Conservation (phyloP, 2,797 vertebrate genomes). For the Buceros bicornis region DNA sequence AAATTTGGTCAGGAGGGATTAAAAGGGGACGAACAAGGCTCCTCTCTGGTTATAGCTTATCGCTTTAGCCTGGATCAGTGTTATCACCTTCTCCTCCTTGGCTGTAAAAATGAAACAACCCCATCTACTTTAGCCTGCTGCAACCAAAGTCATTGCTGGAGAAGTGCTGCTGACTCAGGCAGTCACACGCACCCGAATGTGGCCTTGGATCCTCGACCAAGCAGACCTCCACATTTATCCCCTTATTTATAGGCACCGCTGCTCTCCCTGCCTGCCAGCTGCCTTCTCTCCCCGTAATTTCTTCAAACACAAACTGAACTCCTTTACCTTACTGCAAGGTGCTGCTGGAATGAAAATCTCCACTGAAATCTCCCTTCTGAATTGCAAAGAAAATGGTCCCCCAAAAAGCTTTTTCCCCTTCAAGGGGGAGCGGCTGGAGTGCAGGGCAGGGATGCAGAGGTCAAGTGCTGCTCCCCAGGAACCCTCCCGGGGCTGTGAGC, state of each 20-base stretch:
- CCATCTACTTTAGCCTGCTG: background rate
- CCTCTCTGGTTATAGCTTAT: background rate
- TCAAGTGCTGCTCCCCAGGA: background rate
- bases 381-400: background rate
- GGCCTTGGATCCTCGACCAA: background rate
- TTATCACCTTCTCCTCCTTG: background rate
- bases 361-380: background rate
- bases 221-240: background rate
- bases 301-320: background rate
- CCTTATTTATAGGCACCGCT: background rate
- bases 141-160: background rate
- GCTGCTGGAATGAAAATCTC: background rate
- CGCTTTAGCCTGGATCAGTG: background rate
- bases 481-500: background rate
- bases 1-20: background rate
- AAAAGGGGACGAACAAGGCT: background rate
- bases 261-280: background rate
- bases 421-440: background rate
- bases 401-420: background rate
- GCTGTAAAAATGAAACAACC: background rate
- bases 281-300: background rate
- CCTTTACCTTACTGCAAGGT: background rate
- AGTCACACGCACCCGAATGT: background rate
- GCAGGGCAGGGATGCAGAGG: background rate
- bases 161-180: background rate